Base-by-base conservation (phyloP, 30 jellyfish, hydroid and myxozoan genomes). In the Hydractinia echinata region DNA sequence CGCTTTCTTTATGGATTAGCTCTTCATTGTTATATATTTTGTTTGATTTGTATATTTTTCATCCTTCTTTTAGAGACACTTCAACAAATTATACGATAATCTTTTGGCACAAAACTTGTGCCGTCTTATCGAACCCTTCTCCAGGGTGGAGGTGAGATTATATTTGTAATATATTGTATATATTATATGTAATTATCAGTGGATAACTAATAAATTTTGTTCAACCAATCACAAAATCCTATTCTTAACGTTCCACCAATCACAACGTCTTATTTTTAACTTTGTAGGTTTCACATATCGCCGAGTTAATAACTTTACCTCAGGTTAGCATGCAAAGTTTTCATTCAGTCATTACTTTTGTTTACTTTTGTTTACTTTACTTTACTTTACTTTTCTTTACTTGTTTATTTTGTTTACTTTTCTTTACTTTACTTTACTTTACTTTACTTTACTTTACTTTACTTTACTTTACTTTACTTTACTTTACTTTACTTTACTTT, bases 61-160 rank as follows among this genome's bases (percentile, higher is more conserved):
- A 5, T 5, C 0, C 74, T 64, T 64, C 7, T 85, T 85, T 51
- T 68, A 91, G 97, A 83, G 96, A 54, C 98, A 92, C 67, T 67
- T 86, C 79, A 87, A 84, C 51, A 87, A 92, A 50, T 93, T 92
- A 64, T 87, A 92, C 80, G 96, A 83, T 61, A 92, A 87, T 76
- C 81, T 92, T 7, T 76, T 86, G 89, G 98, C 86, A 79, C 96
- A 92, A 76, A 92, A 92, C 72, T 88, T 92, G 30, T 80, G 96
- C 80, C 71, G 96, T 50, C 77, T 92, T 51, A 92, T 92, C 51
- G 98, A 92, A 71, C 98, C 98, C 1, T 92, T 86, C 67, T 92
- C 98, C 0, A 85, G 89, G n/a, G 98, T 92, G 5, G 92, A 76
- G 72, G 77, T 84, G 15, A 11, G 48, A 64, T 8, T 55, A 20